phyloP scores from a whole-genome alignment of 2,113 vertebrate species.

The Thomomys bottae region DNA sequence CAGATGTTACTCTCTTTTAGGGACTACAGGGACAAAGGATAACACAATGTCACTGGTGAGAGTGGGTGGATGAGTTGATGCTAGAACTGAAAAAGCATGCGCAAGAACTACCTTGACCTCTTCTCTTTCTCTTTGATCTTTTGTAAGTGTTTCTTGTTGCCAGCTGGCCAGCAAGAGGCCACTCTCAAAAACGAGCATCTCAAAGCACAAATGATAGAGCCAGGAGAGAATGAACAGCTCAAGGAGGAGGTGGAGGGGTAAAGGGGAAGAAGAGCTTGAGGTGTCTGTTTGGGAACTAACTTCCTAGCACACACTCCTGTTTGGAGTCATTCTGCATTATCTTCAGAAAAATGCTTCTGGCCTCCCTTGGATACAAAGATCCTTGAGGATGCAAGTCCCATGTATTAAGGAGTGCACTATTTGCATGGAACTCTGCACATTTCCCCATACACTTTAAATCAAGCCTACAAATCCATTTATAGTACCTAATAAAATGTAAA shows the following conservation, averaged over 20 bases:
- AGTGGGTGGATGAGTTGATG: too few species aligned
- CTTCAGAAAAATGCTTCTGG: not conserved
- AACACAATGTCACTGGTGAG: not conserved
- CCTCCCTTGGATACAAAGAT: not conserved
- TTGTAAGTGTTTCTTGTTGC: not conserved
- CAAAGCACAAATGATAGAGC: not conserved
- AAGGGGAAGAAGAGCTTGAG: accelerated
- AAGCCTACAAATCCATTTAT: not conserved
- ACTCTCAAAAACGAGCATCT: not conserved
- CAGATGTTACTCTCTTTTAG: not conserved
- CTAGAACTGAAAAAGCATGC: too few species aligned
- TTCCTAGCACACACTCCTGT: not conserved
- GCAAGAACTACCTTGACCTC: too few species aligned
- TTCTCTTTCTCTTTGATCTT: too few species aligned
- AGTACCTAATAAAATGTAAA: not conserved
- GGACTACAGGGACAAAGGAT: not conserved
- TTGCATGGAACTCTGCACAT: not conserved
- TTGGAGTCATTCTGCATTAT: not conserved
- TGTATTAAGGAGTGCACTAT: not conserved
- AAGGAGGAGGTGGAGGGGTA: accelerated
- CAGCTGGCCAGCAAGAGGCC: not conserved
- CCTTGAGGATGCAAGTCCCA: not conserved
- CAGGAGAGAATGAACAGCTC: not conserved
- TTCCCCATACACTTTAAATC: not conserved
- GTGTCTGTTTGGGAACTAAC: not conserved